Evolutionary conservation across 2,888 invertebrate species (phyloP).

Genomic region (Mactromeris polynyma): DNA sequence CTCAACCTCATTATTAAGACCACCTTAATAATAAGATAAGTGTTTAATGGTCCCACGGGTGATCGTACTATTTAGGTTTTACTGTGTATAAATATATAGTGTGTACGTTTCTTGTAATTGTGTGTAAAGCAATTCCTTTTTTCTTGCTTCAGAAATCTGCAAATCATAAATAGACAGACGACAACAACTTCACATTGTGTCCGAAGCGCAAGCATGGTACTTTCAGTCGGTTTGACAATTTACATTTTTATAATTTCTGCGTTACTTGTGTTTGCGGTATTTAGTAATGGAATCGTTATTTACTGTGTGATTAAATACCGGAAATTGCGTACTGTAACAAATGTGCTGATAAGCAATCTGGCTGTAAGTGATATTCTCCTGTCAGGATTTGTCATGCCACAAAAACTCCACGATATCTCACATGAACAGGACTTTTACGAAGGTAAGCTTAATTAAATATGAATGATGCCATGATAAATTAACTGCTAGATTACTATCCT

Average conservation of each 20-base stretch:
- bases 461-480: too few relatives aligned
- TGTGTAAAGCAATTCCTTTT: too few relatives aligned
- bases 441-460: slow-evolving; percentile 67
- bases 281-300: slow-evolving; percentile 75
- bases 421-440: slow-evolving; percentile 79
- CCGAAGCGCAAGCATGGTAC: neutral
- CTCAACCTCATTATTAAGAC: too few relatives aligned
- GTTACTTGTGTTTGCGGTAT: slow-evolving; percentile 72
- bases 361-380: slow-evolving; percentile 81
- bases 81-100: too few relatives aligned
- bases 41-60: too few relatives aligned
- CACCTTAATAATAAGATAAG: too few relatives aligned
- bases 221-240: slow-evolving; percentile 38
- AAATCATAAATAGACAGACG: neutral
- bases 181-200: neutral
- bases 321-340: slow-evolving; percentile 77
- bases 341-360: slow-evolving; percentile 81
- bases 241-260: slow-evolving; percentile 67
- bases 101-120: too few relatives aligned
- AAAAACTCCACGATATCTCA: slow-evolving; percentile 81
- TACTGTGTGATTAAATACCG: slow-evolving; percentile 70
- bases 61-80: too few relatives aligned
- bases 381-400: slow-evolving; percentile 79
- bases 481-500: too few relatives aligned
- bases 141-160: neutral